A percentile compares a stretch with the other conserved stretches of the same genome.
Conservation (phyloP, 1,140 invertebrate genomes). For the Lordiphosa stackelbergi region DNA sequence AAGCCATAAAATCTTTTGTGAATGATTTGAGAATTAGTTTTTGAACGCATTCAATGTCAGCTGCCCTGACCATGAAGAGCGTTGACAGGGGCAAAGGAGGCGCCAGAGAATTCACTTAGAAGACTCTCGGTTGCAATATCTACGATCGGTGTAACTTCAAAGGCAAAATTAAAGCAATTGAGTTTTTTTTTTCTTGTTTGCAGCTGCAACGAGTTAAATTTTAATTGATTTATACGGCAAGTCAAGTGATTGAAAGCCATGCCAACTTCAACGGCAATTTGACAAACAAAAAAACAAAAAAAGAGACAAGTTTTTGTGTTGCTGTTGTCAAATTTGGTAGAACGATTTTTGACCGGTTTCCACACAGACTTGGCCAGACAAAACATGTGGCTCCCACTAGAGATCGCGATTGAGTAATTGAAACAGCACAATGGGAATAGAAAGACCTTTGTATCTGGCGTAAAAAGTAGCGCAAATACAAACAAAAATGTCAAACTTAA, state of each 20-base stretch:
- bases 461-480: constrained; percentile 55
- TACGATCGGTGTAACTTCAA: constrained; percentile 44
- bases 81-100: constrained; percentile 19
- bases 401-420: constrained; percentile 58
- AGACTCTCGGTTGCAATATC: background rate
- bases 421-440: constrained; percentile 13
- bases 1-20: constrained; percentile 23
- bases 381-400: constrained; percentile 25
- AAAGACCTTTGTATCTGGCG: constrained; percentile 29
- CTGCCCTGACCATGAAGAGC: constrained; percentile 50
- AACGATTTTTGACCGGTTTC: constrained; percentile 71
- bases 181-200: constrained; percentile 19
- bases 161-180: constrained; percentile 41
- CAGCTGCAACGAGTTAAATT: constrained; percentile 44
- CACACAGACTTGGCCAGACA: constrained; percentile 1
- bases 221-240: constrained; percentile 63
- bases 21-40: constrained; percentile 33
- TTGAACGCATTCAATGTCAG: constrained; percentile 63
- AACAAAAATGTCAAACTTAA: constrained; percentile 64
- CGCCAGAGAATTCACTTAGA: too few species aligned
- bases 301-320: constrained; percentile 24
- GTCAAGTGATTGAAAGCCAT: constrained; percentile 55
- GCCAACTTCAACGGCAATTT: constrained; percentile 16
- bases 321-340: constrained; percentile 62
- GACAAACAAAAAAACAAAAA: constrained; percentile 29